A percentile compares a stretch with the other conserved stretches of the same genome.
Evolutionary conservation across 2,888 invertebrate genomes (phyloP).

Genomic region (Lochmaea capreae): DNA sequence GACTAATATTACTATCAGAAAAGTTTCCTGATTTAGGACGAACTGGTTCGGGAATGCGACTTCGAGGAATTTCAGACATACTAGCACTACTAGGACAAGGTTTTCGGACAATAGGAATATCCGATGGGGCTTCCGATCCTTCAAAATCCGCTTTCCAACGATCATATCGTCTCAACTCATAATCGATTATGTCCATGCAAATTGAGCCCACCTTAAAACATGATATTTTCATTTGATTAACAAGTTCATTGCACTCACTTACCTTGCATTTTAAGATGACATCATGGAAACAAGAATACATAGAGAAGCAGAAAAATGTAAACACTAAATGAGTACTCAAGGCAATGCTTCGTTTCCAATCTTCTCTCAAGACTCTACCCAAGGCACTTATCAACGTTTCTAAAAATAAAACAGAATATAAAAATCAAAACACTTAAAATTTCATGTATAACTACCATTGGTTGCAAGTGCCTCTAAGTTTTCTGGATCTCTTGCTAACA

Average conservation of each 20-base stretch:
- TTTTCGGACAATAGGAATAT: slow-evolving; percentile 61
- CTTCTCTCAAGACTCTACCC: slow-evolving; percentile 94
- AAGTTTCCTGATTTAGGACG: slow-evolving; percentile 82
- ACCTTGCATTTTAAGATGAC: slow-evolving; percentile 96
- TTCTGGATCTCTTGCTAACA: slow-evolving; percentile 92
- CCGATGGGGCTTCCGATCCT: slow-evolving; percentile 66
- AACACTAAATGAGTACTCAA: slow-evolving; percentile 96
- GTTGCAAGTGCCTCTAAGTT: slow-evolving; percentile 93
- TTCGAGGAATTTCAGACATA: slow-evolving; percentile 72
- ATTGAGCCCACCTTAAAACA: slow-evolving; percentile 86
- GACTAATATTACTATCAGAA: slow-evolving; percentile 68
- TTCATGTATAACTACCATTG: slow-evolving; percentile 76
- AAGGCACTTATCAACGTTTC: slow-evolving; percentile 95
- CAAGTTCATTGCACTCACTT: slow-evolving; percentile 48
- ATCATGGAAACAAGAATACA: slow-evolving; percentile 94
- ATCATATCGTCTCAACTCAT: slow-evolving; percentile 92
- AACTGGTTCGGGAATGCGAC: slow-evolving; percentile 78
- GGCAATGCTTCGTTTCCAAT: slow-evolving; percentile 97
- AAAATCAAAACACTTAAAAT: no score
- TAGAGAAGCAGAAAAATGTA: slow-evolving; percentile 97
- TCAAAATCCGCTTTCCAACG: slow-evolving; percentile 87
- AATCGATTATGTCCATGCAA: slow-evolving; percentile 96
- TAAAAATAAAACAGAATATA: slow-evolving; percentile 62
- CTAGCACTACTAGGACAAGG: slow-evolving; percentile 63
- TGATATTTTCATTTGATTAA: neutral